Evolutionary conservation across 1,140 invertebrate species (phyloP), one percentile per base, ranked within the genome.

Genomic region (Scaptomyza graminum): DNA sequence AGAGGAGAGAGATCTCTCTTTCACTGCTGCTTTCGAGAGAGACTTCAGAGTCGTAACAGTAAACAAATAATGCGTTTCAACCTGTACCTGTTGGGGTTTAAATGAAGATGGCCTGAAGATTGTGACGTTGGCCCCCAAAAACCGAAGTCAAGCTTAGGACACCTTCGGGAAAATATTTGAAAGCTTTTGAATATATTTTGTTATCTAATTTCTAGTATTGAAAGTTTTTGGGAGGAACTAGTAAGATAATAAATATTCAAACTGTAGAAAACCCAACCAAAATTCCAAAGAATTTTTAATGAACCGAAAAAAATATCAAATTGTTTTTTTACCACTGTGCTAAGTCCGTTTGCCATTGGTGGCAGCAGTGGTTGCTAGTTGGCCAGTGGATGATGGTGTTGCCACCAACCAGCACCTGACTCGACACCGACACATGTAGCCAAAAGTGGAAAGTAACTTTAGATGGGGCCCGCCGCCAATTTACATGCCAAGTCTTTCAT

Each of bases 381-480:
- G 12, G 51, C 31, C 7, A 7, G 28, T 31, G n/a, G n/a, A n/a
- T n/a, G 28, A 31, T 31, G 13, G 8, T 43, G 39, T 77, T 39
- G 37, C 37, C 37, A 39, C 37, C 82, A 88, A 11, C 37, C 37
- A 39, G 12, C 82, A 88, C 65, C 81, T 78, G 70, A 78, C 70
- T 46, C 60, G 54, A n/a, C n/a, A n/a, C 15, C 57, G 54, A 12
- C 50, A 34, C 62, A 54, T 41, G 67, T 41, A 41, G 44, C 73
- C 82, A 76, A 87, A 87, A 87, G 83, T 88, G 82, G 71, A 87
- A 87, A 82, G 83, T 78, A 79, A 78, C 66, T 83, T 64, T 51
- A 59, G 64, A 64, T 64, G 60, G 74, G 52, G 59, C 70, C 60
- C 47, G 59, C 70, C 60, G 65, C 70, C 65, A 77, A 85, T 87